Evolutionary conservation across 2,888 invertebrate genomes (phyloP), one percentile per base, ranked within the genome.

Genomic region (Ormyrus labotus): DNA sequence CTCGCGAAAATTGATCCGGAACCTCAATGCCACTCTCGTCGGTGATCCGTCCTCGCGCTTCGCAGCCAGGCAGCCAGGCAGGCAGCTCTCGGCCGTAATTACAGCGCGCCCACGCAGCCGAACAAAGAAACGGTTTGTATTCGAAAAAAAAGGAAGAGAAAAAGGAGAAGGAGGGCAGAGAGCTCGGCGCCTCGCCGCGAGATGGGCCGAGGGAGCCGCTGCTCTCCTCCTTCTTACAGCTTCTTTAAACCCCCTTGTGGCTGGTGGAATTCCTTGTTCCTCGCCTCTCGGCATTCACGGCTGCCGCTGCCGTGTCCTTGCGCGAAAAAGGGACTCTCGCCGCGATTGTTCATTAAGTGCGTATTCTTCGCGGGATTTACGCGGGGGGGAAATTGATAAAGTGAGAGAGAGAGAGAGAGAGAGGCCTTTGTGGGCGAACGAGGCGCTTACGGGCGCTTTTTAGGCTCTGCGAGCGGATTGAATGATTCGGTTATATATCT

Each of bases 81-180:
- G 34, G 34, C 34, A 34, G 34, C 34, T 34, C 34, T 34, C 34
- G 50, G 9, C 67, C 48, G 53, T 75, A 74, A 70, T 75, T 75
- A 67, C 13, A 60, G 65, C 53, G 50, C 75, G 74, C 79, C 57
- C 63, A 63, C 73, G 73, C 61, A 34, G 11, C 9, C 63, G 69
- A 79, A 74, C 79, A 79, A 79, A 79, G 74, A 61, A 51, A 53
- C 69, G 51, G 57, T 69, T 78, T 72, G 0, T 34, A 65, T 78
- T 68, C 68, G 10, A 53, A 51, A 76, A 47, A n/a, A 11, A 63
- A 61, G 51, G 45, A 19, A 4, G 2, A 34, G 2, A 34, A 34
- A 34, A 34, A 34, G 2, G 34, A 34, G 34, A 34, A 34, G 34
- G 34, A 34, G 34, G 34, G 34, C 34, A 34, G 19, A 19, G 19